Conservation (phyloP, 2,888 invertebrate genomes). For the Platycheirus rosarum region DNA sequence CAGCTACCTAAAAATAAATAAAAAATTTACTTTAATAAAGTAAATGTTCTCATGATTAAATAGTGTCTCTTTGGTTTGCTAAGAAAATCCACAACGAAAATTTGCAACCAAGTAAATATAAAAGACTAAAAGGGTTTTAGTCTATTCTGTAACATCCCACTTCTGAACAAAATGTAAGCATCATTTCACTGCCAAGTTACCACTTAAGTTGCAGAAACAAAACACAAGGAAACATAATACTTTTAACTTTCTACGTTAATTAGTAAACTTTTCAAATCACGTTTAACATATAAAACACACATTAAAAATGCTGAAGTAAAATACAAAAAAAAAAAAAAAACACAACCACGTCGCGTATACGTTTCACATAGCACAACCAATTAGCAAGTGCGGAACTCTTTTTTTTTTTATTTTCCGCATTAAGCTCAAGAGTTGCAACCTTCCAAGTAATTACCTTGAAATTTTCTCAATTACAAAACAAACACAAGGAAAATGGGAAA, state of each 20-base stretch:
- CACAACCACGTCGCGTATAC: constrained; percentile 35
- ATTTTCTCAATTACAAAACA: constrained; percentile 69
- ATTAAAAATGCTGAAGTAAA: constrained; percentile 17
- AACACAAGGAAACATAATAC: constrained; percentile 38
- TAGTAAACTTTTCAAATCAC: constrained; percentile 68
- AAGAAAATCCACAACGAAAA: too few species aligned
- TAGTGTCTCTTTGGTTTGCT: too few species aligned
- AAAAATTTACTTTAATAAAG: too few species aligned
- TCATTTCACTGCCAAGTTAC: too few species aligned
- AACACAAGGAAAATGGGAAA: constrained; percentile 37
- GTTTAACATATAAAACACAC: constrained; percentile 48
- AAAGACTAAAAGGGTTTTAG: too few species aligned
- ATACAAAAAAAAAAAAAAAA: constrained; percentile 20
- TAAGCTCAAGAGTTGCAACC: constrained; percentile 35
- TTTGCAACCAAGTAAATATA: too few species aligned
- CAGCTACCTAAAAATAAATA: too few species aligned
- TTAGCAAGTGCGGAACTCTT: constrained; percentile 45
- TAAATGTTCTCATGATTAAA: too few species aligned
- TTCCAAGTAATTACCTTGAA: constrained; percentile 73
- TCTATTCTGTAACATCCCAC: too few species aligned
- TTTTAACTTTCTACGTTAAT: constrained; percentile 44
- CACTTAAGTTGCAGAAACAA: too few species aligned
- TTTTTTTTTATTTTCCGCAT: constrained; percentile 1
- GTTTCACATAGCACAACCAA: constrained; percentile 47
- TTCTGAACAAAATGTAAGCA: too few species aligned